A percentile compares a stretch with the other conserved stretches of the same genome.
Evolutionary conservation across 2,113 vertebrate genomes (phyloP).

Genomic region (Lutjanus erythropterus): DNA sequence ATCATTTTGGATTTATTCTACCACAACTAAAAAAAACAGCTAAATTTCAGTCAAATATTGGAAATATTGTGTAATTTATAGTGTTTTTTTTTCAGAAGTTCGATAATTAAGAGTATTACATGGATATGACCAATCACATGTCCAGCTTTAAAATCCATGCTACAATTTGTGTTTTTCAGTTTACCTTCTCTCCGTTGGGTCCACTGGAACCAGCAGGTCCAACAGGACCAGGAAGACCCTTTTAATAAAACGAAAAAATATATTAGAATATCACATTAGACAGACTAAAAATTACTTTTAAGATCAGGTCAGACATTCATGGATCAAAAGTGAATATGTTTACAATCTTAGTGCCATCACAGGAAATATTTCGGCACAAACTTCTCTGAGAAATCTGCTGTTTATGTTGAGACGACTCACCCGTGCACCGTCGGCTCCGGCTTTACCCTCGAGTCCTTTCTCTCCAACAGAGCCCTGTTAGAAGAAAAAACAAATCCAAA

Average conservation of each 20-base stretch:
- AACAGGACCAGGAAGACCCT: conserved; percentile 95
- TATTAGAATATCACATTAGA: neutral
- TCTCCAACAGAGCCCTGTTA: conserved; percentile 90
- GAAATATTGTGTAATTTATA: no score
- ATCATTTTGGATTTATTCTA: no score
- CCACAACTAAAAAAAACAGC: no score
- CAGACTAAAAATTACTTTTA: neutral
- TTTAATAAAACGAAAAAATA: conserved; percentile 43
- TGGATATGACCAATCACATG: neutral
- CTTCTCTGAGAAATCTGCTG: neutral
- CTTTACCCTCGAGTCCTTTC: conserved; percentile 92
- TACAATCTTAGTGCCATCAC: no score
- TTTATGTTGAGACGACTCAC: conserved; percentile 83
- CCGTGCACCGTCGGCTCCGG: conserved; percentile 93
- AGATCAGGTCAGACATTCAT: neutral
- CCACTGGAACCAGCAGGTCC: conserved; percentile 92
- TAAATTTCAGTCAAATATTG: no score
- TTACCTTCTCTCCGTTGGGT: conserved; percentile 95
- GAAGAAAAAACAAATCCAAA: no score
- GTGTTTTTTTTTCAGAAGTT: no score
- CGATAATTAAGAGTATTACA: neutral
- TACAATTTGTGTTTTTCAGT: neutral
- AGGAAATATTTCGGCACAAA: no score
- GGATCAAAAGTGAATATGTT: no score
- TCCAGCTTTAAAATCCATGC: neutral